These are phyloP conservation scores for Hermetia illucens DNA, from an alignment of 1,140 invertebrate species.

Conservation along the genomic window DNA sequence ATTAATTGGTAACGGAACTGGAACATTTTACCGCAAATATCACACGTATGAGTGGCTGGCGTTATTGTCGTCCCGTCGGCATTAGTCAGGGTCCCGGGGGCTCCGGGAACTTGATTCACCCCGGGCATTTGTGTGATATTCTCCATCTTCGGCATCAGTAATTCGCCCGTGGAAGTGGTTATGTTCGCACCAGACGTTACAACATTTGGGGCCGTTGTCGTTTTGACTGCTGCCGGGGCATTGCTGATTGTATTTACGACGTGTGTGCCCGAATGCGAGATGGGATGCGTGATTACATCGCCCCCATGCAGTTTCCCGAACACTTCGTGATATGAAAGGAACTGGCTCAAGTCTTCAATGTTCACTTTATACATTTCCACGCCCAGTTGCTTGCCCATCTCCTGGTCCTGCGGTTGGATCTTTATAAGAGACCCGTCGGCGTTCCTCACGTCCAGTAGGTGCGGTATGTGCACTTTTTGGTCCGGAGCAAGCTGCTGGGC, in stretches of 20 bases:
- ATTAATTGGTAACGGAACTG: conserved; percentile 75
- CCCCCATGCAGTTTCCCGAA: conserved; percentile 64
- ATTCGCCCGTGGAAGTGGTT: conserved; percentile 18
- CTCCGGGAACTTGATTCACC: conserved; percentile 35
- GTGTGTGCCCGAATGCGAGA: conserved; percentile 12
- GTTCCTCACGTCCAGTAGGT: conserved; percentile 55
- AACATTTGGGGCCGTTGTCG: conserved; percentile 7
- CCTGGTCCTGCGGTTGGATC: conserved; percentile 46
- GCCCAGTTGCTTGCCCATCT: conserved; percentile 51
- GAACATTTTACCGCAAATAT: conserved; percentile 72
- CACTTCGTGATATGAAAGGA: conserved; percentile 73
- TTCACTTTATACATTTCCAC: conserved; percentile 65
- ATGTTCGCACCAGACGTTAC: conserved; percentile 5
- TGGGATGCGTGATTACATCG: conserved; percentile 38
- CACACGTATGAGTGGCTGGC: conserved; percentile 56
- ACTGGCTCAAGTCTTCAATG: conserved; percentile 66
- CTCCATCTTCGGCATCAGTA: conserved; percentile 39
- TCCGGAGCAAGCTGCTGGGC: conserved; percentile 2
- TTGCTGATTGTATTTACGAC: conserved; percentile 16
- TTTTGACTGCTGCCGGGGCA: conserved; percentile 12
- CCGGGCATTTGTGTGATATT: conserved; percentile 36
- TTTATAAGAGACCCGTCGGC: conserved; percentile 55
- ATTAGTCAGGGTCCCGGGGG: conserved; percentile 30
- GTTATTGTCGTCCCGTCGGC: conserved; percentile 35
- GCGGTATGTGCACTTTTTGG: conserved; percentile 30